phyloP scores from a whole-genome alignment of 2,888 invertebrate species.

The Arctia plantaginis region DNA sequence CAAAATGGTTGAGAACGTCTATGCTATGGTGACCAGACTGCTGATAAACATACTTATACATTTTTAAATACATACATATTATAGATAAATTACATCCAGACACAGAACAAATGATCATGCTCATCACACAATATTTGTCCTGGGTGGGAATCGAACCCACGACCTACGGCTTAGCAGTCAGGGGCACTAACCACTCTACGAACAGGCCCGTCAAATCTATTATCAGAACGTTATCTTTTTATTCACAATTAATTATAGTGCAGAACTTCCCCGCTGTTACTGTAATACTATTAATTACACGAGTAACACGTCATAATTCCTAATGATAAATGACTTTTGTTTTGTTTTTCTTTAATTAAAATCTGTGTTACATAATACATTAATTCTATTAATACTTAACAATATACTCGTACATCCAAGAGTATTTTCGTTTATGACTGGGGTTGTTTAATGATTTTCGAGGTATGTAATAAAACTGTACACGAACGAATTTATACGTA shows the following conservation, averaged over 20 bases:
- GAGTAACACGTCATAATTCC: slow-evolving; percentile 32
- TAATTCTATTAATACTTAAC: neutral
- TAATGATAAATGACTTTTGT: slow-evolving; percentile 37
- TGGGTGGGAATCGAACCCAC: no score
- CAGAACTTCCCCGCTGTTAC: slow-evolving; percentile 30
- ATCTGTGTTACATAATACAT: neutral
- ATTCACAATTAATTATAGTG: slow-evolving; percentile 29
- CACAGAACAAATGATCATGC: no score
- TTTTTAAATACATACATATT: no score
- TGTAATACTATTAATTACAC: slow-evolving; percentile 40
- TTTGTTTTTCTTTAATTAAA: neutral
- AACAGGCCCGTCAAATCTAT: neutral
- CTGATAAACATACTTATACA: no score
- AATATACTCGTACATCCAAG: neutral
- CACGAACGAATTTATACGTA: neutral
- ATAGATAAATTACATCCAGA: no score
- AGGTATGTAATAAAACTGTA: neutral
- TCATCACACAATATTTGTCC: neutral
- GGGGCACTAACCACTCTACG: no score
- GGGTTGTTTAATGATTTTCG: neutral
- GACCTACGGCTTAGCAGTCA: no score
- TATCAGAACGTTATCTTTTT: neutral
- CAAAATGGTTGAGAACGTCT: neutral
- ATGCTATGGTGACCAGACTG: no score
- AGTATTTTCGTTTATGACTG: neutral